A percentile compares a stretch with the other conserved stretches of the same genome.
Conservation (phyloP, 2,888 invertebrate genomes). For the Nomada flava region DNA sequence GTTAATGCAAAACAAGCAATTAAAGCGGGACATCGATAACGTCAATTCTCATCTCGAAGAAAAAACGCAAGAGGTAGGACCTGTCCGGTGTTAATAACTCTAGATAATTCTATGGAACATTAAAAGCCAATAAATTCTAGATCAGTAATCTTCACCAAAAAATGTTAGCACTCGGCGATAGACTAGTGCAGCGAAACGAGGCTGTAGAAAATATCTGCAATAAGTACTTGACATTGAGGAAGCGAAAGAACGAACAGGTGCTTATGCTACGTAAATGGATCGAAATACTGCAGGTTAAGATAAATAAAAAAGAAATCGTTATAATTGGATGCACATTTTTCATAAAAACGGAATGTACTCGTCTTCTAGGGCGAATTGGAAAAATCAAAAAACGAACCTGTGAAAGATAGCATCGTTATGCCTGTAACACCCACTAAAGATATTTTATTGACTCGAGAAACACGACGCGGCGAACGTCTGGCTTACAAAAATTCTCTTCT, state of each 20-base stretch:
- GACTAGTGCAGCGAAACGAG: slow-evolving; percentile 64
- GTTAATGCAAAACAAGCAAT: slow-evolving; percentile 68
- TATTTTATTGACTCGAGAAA: slow-evolving; percentile 63
- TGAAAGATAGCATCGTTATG: slow-evolving; percentile 41
- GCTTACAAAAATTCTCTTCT: slow-evolving; percentile 67
- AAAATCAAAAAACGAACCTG: slow-evolving; percentile 38
- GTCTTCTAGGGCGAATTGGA: slow-evolving; percentile 64
- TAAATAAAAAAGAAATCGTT: background rate
- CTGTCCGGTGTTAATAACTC: background rate
- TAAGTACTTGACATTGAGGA: slow-evolving; percentile 70
- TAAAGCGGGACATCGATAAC: slow-evolving; percentile 59
- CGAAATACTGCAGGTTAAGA: slow-evolving; percentile 66
- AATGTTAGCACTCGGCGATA: slow-evolving; percentile 68
- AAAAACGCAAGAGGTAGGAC: slow-evolving; percentile 67
- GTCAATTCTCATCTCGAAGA: slow-evolving; percentile 55
- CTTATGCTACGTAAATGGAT: slow-evolving; percentile 61
- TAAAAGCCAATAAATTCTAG: slow-evolving; percentile 46
- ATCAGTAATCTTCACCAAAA: slow-evolving; percentile 68
- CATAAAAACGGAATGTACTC: background rate
- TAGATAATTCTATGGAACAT: background rate
- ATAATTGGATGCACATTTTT: background rate
- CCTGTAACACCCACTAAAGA: slow-evolving; percentile 64
- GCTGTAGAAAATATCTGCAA: slow-evolving; percentile 65
- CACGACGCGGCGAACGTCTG: slow-evolving; percentile 65
- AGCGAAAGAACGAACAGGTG: slow-evolving; percentile 72